Base-by-base conservation (phyloP, 2,888 invertebrate species). In the Eubasilissa splendida region DNA sequence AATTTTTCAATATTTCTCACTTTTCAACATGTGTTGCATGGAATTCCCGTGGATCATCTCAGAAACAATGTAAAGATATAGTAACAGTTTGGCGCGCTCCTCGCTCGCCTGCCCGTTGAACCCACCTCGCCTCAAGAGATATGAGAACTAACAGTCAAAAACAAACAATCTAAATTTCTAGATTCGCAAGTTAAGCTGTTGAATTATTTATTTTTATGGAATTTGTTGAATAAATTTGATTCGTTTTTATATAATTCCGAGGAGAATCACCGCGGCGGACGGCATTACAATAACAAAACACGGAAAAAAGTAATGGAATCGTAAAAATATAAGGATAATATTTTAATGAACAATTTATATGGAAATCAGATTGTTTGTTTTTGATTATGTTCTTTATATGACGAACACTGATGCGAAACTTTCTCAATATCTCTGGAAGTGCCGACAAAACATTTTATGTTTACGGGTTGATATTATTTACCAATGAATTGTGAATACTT, bases 171-270 rank as follows among this genome's bases (percentile, higher is more conserved):
- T 58, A 11, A 58, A 58, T 58, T n/a, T 58, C n/a, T 58, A 58
- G n/a, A 4, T 52, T n/a, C 52, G 2, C 14, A n/a, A 50, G 66
- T n/a, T 14, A 68, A 68, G 42, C 68, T 52, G 68, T 10, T 52
- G 68, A 68, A 68, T 52, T 68, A 68, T 68, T 68, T 8, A 68
- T 52, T 50, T 68, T 68, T 68, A 9, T 68, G 10, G 68, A 68
- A 68, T 68, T 68, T 68, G 14, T 68, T 68, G 52, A 68, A 68
- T 68, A 68, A 68, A 68, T 68, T 68, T 12, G 68, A 68, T 52
- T 68, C n/a, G 68, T 68, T 68, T 14, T 42, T 50, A 52, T n/a
- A n/a, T 14, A n/a, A 58, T 63, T 63, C 33, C 63, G 63, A 63
- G 42, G 10, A 63, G 42, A 63, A 33, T 7, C 42, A n/a, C 68